Base-by-base conservation (phyloP, 1,140 invertebrate genomes). In the Augochlora pura region DNA sequence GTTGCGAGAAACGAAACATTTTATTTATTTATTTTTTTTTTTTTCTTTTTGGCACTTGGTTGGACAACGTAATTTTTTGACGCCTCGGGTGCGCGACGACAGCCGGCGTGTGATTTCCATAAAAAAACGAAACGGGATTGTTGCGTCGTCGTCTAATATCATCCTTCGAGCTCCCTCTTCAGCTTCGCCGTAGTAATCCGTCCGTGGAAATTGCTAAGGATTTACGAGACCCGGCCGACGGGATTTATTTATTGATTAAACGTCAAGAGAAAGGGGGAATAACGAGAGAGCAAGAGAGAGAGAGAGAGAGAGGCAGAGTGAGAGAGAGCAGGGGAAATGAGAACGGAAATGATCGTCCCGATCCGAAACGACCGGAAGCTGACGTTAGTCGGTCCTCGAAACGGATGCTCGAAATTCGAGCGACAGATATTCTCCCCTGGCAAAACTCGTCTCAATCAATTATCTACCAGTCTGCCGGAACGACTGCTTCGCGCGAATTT, bases 321-420 rank as follows among this genome's bases (percentile, higher is more conserved):
- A 57, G 52, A n/a, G 54, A n/a, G 54, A 8, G 49, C 49, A 21
- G 25, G 76, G 77, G 77, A 83, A 73, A 39, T 62, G 52, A 25
- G 77, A 83, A 70, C 77, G 83, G 84, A 86, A 79, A 82, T 85
- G 14, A 66, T 80, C 68, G 73, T 77, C 77, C 59, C 32, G 64
- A 86, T 71, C 67, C 54, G 68, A 86, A 73, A 74, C 77, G 57
- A 80, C 66, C 84, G 85, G 84, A 86, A 86, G 81, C 80, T 27
- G 68, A 57, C 57, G 59, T 60, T 66, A 62, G 54, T 57, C 42
- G 57, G 14, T 46, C 46, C 38, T 82, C 39, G 27, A 82, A 66
- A 78, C 84, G 83, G 82, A 85, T 70, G 70, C 65, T 82, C 66
- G 38, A 77, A 60, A 64, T 52, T 54, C 62, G 62, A 75, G 59